Evolutionary conservation across 2,888 invertebrate species (phyloP).

Genomic region (Eupelmus urozonus): DNA sequence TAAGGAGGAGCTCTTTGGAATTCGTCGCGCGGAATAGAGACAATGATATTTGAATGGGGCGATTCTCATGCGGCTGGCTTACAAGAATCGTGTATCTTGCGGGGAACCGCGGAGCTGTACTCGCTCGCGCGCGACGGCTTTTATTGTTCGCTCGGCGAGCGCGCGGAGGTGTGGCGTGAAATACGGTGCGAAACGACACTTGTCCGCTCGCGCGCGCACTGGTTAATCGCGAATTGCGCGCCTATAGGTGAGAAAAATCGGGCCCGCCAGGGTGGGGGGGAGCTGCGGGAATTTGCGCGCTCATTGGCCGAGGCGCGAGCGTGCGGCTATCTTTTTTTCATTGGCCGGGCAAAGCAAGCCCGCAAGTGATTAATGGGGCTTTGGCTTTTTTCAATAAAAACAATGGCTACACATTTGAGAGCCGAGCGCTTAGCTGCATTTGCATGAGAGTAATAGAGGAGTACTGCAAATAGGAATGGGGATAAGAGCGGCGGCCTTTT

Average conservation of each 20-base stretch:
- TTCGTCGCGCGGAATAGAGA: conserved; percentile 16
- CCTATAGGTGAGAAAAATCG: not conserved
- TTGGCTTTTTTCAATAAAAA: conserved; percentile 8
- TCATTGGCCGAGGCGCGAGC: no score
- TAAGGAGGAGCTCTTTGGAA: conserved; percentile 9
- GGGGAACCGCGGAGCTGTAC: conserved; percentile 15
- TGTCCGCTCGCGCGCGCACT: conserved; percentile 30
- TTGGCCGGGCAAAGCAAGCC: no score
- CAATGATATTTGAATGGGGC: conserved; percentile 36
- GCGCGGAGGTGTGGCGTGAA: conserved; percentile 50
- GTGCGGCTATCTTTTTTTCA: no score
- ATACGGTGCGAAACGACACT: conserved; percentile 51
- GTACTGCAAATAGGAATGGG: not conserved
- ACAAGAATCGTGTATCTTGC: conserved; percentile 32
- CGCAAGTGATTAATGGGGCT: not conserved
- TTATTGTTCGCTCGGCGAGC: conserved; percentile 37
- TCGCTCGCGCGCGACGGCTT: conserved; percentile 4
- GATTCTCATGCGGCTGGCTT: conserved; percentile 14
- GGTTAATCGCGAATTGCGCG: not conserved
- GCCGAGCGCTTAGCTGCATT: not conserved
- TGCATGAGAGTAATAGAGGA: not conserved
- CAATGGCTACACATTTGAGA: not conserved
- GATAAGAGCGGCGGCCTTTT: not conserved
- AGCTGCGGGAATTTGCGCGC: no score
- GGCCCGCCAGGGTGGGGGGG: not conserved